A percentile compares a stretch with the other conserved stretches of the same genome.
Evolutionary conservation across 30 jellyfish, hydroid and myxozoan genomes (phyloP).

Genomic region (Clytia hemisphaerica): DNA sequence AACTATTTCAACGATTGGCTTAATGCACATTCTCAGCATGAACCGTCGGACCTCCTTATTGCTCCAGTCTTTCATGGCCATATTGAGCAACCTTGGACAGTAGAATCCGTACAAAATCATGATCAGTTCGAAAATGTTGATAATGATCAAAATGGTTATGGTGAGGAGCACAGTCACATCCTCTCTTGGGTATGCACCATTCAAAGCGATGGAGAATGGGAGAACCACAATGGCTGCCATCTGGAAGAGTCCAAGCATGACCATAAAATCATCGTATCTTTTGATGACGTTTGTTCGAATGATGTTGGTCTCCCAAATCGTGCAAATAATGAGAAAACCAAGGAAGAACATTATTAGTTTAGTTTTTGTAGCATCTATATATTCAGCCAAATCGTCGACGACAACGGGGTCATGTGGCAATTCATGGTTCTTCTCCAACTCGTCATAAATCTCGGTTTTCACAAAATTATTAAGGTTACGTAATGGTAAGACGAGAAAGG

Average conservation of each 20-base stretch:
- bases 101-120: constrained; percentile 1
- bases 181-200: constrained; percentile 39
- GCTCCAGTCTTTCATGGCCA: constrained; percentile 25
- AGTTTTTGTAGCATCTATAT: too few relatives aligned
- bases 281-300: constrained; percentile 18
- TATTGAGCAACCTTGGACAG: constrained; percentile 12
- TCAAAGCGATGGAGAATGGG: constrained; percentile 21
- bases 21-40: neutral
- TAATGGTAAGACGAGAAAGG: constrained; percentile 20
- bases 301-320: constrained; percentile 29
- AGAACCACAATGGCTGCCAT: constrained; percentile 17
- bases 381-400: too few relatives aligned
- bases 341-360: constrained; percentile 33
- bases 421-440: too few relatives aligned
- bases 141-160: constrained; percentile 2
- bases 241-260: constrained; percentile 4
- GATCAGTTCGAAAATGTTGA: constrained; percentile 8
- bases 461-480: constrained; percentile 6
- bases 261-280: constrained; percentile 22
- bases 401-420: too few relatives aligned
- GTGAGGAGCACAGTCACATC: neutral
- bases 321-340: constrained; percentile 25
- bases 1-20: neutral
- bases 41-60: constrained; percentile 6
- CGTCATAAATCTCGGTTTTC: too few relatives aligned